These are phyloP conservation scores for Euclidia mi DNA, from an alignment of 2,888 invertebrate species.

Conservation along the genomic window DNA sequence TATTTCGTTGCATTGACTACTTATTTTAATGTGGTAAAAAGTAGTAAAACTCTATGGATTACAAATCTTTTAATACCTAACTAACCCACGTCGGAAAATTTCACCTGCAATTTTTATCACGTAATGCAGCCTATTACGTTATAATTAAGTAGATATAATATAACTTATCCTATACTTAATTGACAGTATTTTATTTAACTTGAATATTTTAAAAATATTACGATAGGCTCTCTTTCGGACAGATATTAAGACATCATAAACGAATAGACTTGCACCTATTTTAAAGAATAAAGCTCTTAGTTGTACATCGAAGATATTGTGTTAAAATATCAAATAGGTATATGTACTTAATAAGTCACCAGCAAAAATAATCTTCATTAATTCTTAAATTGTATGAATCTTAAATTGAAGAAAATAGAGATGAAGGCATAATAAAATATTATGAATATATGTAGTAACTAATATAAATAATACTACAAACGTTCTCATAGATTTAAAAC, in stretches of 20 bases:
- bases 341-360: not conserved
- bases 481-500: not conserved
- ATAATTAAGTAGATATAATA: slow-evolving; percentile 39
- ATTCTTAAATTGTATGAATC: not conserved
- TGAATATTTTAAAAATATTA: slow-evolving; percentile 22
- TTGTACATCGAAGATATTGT: slow-evolving; percentile 33
- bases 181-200: slow-evolving; percentile 63
- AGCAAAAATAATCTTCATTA: not conserved
- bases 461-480: not conserved
- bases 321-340: slow-evolving; percentile 7
- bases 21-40: slow-evolving; percentile 46
- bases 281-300: slow-evolving; percentile 40
- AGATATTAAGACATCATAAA: slow-evolving; percentile 14
- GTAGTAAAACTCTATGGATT: slow-evolving; percentile 38
- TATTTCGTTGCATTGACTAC: slow-evolving; percentile 78
- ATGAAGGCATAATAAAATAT: not conserved
- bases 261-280: slow-evolving; percentile 13
- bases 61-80: slow-evolving; percentile 43
- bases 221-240: slow-evolving; percentile 21
- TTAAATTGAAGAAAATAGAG: not conserved
- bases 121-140: slow-evolving; percentile 23
- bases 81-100: slow-evolving; percentile 30
- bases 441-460: not conserved
- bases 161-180: slow-evolving; percentile 73
- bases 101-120: slow-evolving; percentile 29